phyloP scores from a whole-genome alignment of 2,888 invertebrate species.

The Melolontha melolontha region DNA sequence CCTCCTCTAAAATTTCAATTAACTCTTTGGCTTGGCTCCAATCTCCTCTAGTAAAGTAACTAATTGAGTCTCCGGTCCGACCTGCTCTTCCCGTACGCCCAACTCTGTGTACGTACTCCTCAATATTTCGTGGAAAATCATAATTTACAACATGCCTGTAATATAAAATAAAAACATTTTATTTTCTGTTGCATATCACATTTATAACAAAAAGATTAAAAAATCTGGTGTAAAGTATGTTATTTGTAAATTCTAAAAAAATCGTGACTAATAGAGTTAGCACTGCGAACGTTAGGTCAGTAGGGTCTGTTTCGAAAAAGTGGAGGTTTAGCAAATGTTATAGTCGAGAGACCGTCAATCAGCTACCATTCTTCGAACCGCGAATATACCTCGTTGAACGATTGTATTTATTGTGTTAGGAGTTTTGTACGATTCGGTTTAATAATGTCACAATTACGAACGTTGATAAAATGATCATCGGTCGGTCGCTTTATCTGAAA shows the following conservation, averaged over 20 bases:
- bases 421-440: too few relatives aligned
- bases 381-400: too few relatives aligned
- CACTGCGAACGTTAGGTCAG: too few relatives aligned
- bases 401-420: too few relatives aligned
- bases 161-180: slow-evolving; percentile 49
- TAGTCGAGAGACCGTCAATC: too few relatives aligned
- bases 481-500: too few relatives aligned
- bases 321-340: too few relatives aligned
- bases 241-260: not conserved
- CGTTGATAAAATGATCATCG: too few relatives aligned
- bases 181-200: not conserved
- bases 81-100: slow-evolving; percentile 96
- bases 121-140: slow-evolving; percentile 94
- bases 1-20: slow-evolving; percentile 88
- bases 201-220: not conserved
- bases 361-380: too few relatives aligned
- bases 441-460: too few relatives aligned
- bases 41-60: slow-evolving; percentile 83
- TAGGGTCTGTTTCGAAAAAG: too few relatives aligned
- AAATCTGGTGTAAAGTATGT: not conserved
- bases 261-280: too few relatives aligned
- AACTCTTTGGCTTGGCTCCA: slow-evolving; percentile 86
- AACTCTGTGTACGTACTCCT: slow-evolving; percentile 97
- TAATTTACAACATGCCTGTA: slow-evolving; percentile 87
- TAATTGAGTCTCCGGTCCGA: slow-evolving; percentile 83